These are phyloP conservation scores for Crioceris asparagi DNA, from an alignment of 2,888 invertebrate species.

Conservation along the genomic window DNA sequence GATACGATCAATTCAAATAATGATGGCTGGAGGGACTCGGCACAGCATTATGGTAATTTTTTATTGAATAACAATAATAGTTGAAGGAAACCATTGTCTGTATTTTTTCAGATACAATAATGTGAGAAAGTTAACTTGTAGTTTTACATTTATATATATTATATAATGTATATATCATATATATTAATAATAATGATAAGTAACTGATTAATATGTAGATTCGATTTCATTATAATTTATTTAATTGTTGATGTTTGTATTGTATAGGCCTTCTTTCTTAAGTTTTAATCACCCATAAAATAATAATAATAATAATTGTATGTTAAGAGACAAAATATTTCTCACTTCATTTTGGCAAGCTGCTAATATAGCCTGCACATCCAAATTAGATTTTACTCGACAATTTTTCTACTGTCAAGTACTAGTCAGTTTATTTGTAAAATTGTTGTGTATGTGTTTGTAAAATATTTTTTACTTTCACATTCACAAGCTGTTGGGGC, in stretches of 20 bases:
- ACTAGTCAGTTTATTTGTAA: slow-evolving; percentile 39
- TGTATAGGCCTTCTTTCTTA: not conserved
- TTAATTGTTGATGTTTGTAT: slow-evolving; percentile 19
- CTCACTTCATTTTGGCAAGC: too few species aligned
- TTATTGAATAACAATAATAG: slow-evolving; percentile 31
- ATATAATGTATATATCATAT: slow-evolving; percentile 16
- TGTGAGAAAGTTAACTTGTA: slow-evolving; percentile 32
- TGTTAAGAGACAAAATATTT: too few species aligned
- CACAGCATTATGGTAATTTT: slow-evolving; percentile 34
- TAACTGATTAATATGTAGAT: too few species aligned
- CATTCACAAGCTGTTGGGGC: too few species aligned
- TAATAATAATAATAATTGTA: too few species aligned
- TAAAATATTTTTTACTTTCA: too few species aligned
- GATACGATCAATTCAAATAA: slow-evolving; percentile 39
- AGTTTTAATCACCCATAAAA: too few species aligned
- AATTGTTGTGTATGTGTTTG: slow-evolving; percentile 36
- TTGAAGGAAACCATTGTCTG: slow-evolving; percentile 26
- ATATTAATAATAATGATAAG: slow-evolving; percentile 14
- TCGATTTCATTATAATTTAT: slow-evolving; percentile 24
- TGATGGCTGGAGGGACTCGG: slow-evolving; percentile 36
- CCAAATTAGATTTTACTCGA: too few species aligned
- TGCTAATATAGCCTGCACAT: too few species aligned
- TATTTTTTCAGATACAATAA: slow-evolving; percentile 36
- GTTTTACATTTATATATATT: slow-evolving; percentile 18
- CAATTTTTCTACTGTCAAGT: too few species aligned